A percentile compares a stretch with the other conserved stretches of the same genome.
Conservation (phyloP, 2,888 invertebrate genomes). For the Pedicia rivosa region DNA sequence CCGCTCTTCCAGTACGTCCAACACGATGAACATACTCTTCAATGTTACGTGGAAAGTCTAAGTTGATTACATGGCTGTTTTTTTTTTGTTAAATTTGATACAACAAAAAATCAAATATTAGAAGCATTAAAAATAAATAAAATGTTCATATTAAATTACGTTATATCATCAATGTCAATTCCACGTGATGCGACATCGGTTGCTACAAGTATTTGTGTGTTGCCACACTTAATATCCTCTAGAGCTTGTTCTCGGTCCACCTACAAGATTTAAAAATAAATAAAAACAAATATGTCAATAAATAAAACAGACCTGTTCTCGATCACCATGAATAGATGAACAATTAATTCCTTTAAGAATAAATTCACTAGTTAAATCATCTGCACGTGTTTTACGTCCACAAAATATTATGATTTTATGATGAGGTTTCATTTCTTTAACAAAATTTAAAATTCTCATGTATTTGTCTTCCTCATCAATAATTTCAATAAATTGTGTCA, state of each 20-base stretch:
- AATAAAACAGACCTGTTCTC: conserved; percentile 43
- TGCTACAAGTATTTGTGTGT: conserved; percentile 70
- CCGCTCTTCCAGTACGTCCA: conserved; percentile 90
- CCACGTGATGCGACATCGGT: conserved; percentile 94
- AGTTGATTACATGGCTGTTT: conserved; percentile 72
- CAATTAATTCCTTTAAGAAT: conserved; percentile 48
- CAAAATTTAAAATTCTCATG: conserved; percentile 46
- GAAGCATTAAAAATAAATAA: conserved; percentile 6
- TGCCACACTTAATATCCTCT: conserved; percentile 63
- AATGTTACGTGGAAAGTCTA: conserved; percentile 84
- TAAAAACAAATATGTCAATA: not conserved
- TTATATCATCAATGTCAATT: conserved; percentile 77
- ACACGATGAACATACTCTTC: conserved; percentile 88
- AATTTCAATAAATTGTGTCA: conserved; percentile 63
- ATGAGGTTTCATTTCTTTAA: conserved; percentile 45
- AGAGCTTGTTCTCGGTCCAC: conserved; percentile 65
- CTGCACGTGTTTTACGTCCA: conserved; percentile 69
- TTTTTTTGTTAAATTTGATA: too few relatives aligned
- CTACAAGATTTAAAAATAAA: conserved; percentile 18
- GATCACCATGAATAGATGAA: conserved; percentile 77
- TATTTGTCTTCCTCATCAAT: conserved; percentile 55
- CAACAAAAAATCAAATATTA: not conserved
- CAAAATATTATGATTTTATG: conserved; percentile 88
- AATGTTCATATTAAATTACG: conserved; percentile 32
- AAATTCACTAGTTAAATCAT: conserved; percentile 68